Conservation (phyloP, 2,797 vertebrate species). For the Anguilla megastoma region DNA sequence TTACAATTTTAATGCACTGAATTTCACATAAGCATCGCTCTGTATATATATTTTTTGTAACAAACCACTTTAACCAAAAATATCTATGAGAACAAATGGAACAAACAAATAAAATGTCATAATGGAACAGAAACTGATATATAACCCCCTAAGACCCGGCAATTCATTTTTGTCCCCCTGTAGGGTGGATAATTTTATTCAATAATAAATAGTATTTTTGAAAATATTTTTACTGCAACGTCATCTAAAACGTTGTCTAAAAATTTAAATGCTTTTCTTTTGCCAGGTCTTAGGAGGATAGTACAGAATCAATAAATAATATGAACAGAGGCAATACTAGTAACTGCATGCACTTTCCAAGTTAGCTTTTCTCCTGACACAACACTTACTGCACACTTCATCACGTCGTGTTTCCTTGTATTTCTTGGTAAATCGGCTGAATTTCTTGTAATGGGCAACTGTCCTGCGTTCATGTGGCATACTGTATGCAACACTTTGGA, state of each 20-base stretch:
- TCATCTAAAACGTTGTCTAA: too few relatives aligned
- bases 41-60: slow-evolving; percentile 39
- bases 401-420: neutral
- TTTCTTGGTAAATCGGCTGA: neutral
- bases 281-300: slow-evolving; percentile 41
- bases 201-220: too few relatives aligned
- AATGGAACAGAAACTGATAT: slow-evolving; percentile 59
- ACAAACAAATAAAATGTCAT: slow-evolving; percentile 57
- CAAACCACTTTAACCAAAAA: slow-evolving; percentile 42
- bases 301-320: slow-evolving; percentile 76
- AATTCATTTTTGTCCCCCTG: too few relatives aligned
- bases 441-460: neutral
- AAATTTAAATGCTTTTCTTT: too few relatives aligned
- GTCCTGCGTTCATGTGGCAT: slow-evolving; percentile 6
- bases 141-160: slow-evolving; percentile 27
- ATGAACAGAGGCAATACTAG: slow-evolving; percentile 70
- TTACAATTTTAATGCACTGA: slow-evolving; percentile 56
- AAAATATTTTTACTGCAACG: too few relatives aligned
- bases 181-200: too few relatives aligned
- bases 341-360: slow-evolving; percentile 60
- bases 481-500: slow-evolving; percentile 7
- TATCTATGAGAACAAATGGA: slow-evolving; percentile 56
- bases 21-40: slow-evolving; percentile 56
- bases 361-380: slow-evolving; percentile 55
- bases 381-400: slow-evolving; percentile 41